Base-by-base conservation (phyloP, 1,140 invertebrate genomes). In the Apis dorsata region DNA sequence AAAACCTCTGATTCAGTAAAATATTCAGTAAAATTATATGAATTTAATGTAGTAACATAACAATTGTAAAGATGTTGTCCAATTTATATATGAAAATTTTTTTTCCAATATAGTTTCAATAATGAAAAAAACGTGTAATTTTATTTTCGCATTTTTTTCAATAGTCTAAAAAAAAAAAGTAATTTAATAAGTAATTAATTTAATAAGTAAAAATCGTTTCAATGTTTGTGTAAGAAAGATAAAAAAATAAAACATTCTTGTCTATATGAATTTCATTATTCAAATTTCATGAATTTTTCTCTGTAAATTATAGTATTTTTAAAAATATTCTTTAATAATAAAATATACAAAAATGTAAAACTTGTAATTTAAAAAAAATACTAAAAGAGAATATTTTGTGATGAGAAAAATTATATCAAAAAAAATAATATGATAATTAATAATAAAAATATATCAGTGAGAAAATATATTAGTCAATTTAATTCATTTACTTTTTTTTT, bases 1-100 rank as follows among this genome's bases (percentile, higher is more conserved):
- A 74, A 75, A 62, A 49, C 34, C 51, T 15, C 69, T 86, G n/a
- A n/a, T n/a, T n/a, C n/a, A n/a, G n/a, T n/a, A n/a, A 81, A 87
- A 87, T 80, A 73, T 84, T 76, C 76, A 84, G 69, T 62, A 8
- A 49, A 53, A 51, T 15, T 24, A 51, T 17, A 51, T 62, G 24
- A 53, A 76, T 68, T 83, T 53, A 62, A 75, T n/a, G 44, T 65
- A 49, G 70, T 76, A 85, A 74, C 68, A 69, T 28, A 53, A 72
- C 69, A 60, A 77, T 85, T 57, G 34, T 44, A 44, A 44, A 7
- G 5, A 44, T 66, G 34, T 34, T 49, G 4, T 63, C 44, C 60
- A n/a, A 19, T n/a, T 65, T 73, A 62, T 79, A 70, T 78, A 71
- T 62, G 44, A 62, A 59, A n/a, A 71, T 79, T 4, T 53, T 68